Base-by-base conservation (phyloP, 2,113 vertebrate species). In the Scytalopus superciliaris region DNA sequence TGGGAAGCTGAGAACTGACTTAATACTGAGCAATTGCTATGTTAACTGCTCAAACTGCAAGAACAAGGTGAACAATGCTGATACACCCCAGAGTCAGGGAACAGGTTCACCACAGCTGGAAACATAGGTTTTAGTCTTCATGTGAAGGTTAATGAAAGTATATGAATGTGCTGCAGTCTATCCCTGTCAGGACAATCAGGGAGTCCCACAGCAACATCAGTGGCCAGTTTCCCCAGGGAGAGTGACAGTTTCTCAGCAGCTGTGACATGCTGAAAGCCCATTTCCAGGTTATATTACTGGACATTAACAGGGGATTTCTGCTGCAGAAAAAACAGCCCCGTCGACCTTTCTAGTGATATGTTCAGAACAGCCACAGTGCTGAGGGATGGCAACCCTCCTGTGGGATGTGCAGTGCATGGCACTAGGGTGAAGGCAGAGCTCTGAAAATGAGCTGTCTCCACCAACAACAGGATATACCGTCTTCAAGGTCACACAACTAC, bases 321-420 rank as follows among this genome's bases (percentile, higher is more conserved):
- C 55, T 67, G 77, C 64, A 87, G 44, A 52, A 91, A 45, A 86
- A 42, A 2, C 25, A 83, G 31, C 13, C 22, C 22, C 0, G 0
- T 42, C 6, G 0, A 23, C 55, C 60, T 59, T 91, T 69, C 28
- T 42, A 23, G 40, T 7, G 15, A 6, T n/a, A 44, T 6, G 33
- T 72, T 57, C 44, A 63, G 70, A 91, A 59, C 18, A 67, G 33
- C 23, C 0, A 0, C 22, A 45, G 60, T 47, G 47, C 27, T n/a
- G 44, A 59, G 40, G 18, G 33, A 9, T 28, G 33, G 50, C 56
- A 92, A 27, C 12, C 44, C 10, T 21, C 6, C 0, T 39, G 44
- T 0, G 3, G 40, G 17, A 14, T 0, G 15, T 25, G 33, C 30
- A 25, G 56, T 8, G 33, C 0, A 0, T 7, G 30, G 52, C 49